A percentile compares a stretch with the other conserved stretches of the same genome.
Evolutionary conservation across 2,797 vertebrate genomes (phyloP).

Genomic region (Botia almorhae): DNA sequence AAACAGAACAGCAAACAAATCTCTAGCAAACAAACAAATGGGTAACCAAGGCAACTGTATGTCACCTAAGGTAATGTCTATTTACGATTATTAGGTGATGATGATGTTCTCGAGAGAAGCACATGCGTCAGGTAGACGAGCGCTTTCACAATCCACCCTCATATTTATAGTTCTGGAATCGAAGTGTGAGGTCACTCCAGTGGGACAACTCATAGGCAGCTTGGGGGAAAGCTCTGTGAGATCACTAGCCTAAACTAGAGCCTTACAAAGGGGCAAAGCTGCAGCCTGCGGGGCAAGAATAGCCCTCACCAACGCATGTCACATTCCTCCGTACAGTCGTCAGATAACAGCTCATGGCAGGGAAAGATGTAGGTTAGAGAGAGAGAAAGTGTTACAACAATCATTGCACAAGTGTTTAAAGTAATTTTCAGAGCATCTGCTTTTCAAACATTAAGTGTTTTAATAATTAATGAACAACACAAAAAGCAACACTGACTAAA

Average conservation of each 20-base stretch:
- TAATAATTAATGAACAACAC: neutral
- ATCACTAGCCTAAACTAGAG: constrained; percentile 54
- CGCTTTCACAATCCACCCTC: constrained; percentile 31
- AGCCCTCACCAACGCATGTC: constrained; percentile 43
- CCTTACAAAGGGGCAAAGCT: constrained; percentile 53
- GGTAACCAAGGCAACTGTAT: neutral
- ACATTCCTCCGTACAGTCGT: constrained; percentile 49
- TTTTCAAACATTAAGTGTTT: neutral
- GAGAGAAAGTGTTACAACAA: neutral
- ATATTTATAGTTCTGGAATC: constrained; percentile 17
- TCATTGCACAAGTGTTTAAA: no score
- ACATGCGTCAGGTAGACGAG: neutral
- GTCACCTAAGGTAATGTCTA: neutral
- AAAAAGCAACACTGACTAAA: neutral
- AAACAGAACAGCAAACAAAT: neutral
- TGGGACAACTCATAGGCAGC: constrained; percentile 41
- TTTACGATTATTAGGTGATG: neutral
- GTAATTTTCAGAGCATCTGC: neutral
- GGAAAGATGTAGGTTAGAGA: constrained; percentile 5
- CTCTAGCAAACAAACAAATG: neutral
- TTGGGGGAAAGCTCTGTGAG: constrained; percentile 46
- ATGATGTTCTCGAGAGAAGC: neutral
- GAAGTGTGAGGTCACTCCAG: constrained; percentile 45
- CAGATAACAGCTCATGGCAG: constrained; percentile 10
- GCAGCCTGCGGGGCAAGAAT: constrained; percentile 53